Evolutionary conservation across 2,888 invertebrate genomes (phyloP).

Genomic region (Heliothis peltigera): DNA sequence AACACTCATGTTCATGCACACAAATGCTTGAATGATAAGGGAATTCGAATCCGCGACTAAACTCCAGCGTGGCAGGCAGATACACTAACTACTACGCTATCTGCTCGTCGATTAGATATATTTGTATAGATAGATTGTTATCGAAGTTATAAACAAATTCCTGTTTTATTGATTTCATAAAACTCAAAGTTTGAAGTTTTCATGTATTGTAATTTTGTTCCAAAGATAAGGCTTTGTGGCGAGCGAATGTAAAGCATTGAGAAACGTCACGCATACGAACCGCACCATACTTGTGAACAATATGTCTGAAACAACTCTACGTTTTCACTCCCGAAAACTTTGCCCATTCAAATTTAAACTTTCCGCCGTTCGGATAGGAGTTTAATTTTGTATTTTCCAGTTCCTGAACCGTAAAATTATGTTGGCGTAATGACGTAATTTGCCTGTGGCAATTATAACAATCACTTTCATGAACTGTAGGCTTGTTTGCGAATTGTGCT

Average conservation of each 20-base stretch:
- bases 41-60: too few relatives aligned
- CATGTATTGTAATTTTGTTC: constrained; percentile 56
- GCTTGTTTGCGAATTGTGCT: constrained; percentile 70
- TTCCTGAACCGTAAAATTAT: constrained; percentile 39
- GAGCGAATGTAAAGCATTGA: constrained; percentile 65
- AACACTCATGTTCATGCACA: too few relatives aligned
- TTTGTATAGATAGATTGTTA: background rate
- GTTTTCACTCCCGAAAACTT: constrained; percentile 28
- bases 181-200: constrained; percentile 33
- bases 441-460: constrained; percentile 71
- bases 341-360: constrained; percentile 34
- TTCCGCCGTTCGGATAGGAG: constrained; percentile 12
- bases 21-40: too few relatives aligned
- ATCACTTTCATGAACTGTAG: constrained; percentile 71
- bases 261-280: constrained; percentile 66
- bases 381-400: constrained; percentile 17
- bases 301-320: constrained; percentile 55
- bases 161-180: constrained; percentile 28
- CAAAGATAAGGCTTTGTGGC: constrained; percentile 67
- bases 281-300: constrained; percentile 63
- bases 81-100: too few relatives aligned
- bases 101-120: too few relatives aligned
- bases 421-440: constrained; percentile 64
- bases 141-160: constrained; percentile 2
- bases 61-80: too few relatives aligned